Base-by-base conservation (phyloP, 2,888 invertebrate species). In the Plemyria rubiginata region DNA sequence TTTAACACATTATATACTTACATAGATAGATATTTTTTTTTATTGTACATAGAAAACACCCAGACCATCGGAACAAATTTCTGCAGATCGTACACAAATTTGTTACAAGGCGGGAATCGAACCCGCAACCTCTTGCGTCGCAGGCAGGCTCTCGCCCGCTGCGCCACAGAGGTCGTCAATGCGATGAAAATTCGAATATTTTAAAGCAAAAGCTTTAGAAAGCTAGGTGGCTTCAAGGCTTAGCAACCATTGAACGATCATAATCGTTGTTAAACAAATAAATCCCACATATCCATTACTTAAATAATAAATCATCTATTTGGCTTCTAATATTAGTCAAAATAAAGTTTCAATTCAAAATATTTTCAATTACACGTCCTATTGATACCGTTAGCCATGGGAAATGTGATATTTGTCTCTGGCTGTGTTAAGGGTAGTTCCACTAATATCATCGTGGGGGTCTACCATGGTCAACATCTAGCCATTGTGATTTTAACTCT, bases 401-500 rank as follows among this genome's bases (percentile, higher is more conserved):
- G 61, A 55, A 61, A 46, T 52, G 38, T 54, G 13, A 60, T 52
- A 58, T 51, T 43, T 57, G 50, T 43, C 41, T 43, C n/a, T 38
- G 36, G 36, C n/a, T 4, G 15, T 28, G 16, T n/a, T 32, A 55
- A 48, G 55, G 48, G 38, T 28, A n/a, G 45, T 6, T 38, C 8
- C 13, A 28, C 32, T 48, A n/a, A 55, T 54, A 54, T 15, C 36
- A 8, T 38, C 36, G 3, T 38, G 36, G 9, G 36, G 36, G 36
- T 38, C 36, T 38, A 38, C 36, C 4, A 38, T 38, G 11, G 36
- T 11, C 36, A 11, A 11, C 11, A n/a, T n/a, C n/a, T n/a, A n/a
- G n/a, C n/a, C n/a, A n/a, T n/a, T n/a, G n/a, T n/a, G n/a, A n/a
- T n/a, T n/a, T n/a, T n/a, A n/a, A n/a, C n/a, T n/a, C n/a, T n/a